Base-by-base conservation (phyloP, 2,797 vertebrate genomes). In the Tamandua tetradactyla region DNA sequence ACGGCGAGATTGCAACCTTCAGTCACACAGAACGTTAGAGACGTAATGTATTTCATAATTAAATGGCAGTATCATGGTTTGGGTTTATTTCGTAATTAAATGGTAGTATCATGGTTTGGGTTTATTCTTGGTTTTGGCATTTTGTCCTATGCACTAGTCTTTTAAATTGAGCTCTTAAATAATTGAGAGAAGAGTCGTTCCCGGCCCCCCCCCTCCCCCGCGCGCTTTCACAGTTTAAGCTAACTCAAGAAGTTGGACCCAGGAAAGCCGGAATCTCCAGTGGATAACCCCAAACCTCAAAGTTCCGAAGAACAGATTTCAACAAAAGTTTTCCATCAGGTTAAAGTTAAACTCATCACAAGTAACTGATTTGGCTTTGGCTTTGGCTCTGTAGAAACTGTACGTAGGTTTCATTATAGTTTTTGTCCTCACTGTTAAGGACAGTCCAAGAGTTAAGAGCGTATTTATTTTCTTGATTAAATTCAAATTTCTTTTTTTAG, bases 361-460 rank as follows among this genome's bases (percentile, higher is more conserved):
- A 82, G 72, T 93, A 93, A 91, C 52, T 84, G 83, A 64, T 37
- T 94, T 84, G 91, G 87, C 88, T 96, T 95, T 93, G 86, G 3
- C 55, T 94, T 94, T 74, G 52, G 82, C 9, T 86, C 47, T 78
- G 14, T 71, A 86, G 72, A 94, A 94, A 93, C 62, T 91, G 55
- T 42, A 75, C 72, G 66, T 59, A 91, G 72, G n/a, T 84, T 93
- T 93, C 89, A 79, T 92, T 91, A 47, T 62, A 78, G 40, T n/a
- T 89, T 82, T 66, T 68, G 79, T 81, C 12, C 5, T 2, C 3
- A 25, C 61, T 57, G 8, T 80, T 94, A 35, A n/a, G n/a, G n/a
- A n/a, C n/a, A n/a, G 69, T 91, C 9, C 13, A 62, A 64, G 57
- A 15, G 32, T 75, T 79, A 90, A 69, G 23, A 66, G n/a, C 6